These are phyloP conservation scores for Leptodactylus fuscus DNA, from an alignment of 2,113 vertebrate species.

Conservation along the genomic window DNA sequence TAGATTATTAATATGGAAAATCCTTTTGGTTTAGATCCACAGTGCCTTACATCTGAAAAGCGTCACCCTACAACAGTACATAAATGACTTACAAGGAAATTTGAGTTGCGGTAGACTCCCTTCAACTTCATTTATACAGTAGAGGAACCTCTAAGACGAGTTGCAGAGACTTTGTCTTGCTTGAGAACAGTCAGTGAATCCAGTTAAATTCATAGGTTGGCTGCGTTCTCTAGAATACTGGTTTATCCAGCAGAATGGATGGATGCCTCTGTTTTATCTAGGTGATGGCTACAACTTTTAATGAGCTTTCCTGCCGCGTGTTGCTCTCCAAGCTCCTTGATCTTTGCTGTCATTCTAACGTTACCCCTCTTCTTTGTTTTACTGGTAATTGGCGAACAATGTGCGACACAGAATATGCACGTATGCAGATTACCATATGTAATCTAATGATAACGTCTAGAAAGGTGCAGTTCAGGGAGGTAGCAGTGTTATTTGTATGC, in stretches of 20 bases:
- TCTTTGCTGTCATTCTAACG: background rate
- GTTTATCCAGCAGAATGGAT: background rate
- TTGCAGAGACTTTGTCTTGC: background rate
- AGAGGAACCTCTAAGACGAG: too few species aligned
- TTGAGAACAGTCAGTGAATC: background rate
- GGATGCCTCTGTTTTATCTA: background rate
- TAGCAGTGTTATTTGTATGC: background rate
- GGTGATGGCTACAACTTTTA: conserved; percentile 21
- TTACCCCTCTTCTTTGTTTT: background rate
- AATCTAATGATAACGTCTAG: conserved; percentile 29
- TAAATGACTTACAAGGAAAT: too few species aligned
- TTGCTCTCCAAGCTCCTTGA: background rate
- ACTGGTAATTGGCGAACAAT: conserved; percentile 19
- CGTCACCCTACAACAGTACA: too few species aligned
- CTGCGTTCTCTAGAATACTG: background rate
- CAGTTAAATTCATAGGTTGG: background rate
- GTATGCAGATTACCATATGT: conserved; percentile 21
- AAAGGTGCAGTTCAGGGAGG: background rate
- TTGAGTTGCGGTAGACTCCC: too few species aligned
- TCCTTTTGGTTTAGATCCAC: too few species aligned
- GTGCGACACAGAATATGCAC: background rate
- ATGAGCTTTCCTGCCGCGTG: background rate
- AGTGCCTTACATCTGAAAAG: too few species aligned
- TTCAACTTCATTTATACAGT: too few species aligned
- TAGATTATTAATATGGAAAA: too few species aligned